Conservation (phyloP, 2,888 invertebrate species). For the Hirtodrosophila trivittata region DNA sequence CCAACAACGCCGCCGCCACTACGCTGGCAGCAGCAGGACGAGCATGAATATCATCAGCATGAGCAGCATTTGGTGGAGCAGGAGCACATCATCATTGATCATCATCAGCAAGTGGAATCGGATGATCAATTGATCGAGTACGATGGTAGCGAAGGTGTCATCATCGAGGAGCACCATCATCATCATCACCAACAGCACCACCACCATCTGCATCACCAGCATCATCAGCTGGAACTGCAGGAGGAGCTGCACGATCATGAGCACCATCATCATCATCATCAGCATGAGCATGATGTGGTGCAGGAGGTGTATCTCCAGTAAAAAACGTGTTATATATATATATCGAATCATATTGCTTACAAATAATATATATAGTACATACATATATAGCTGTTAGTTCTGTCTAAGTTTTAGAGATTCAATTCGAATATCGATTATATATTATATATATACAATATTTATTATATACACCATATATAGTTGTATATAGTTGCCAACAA, state of each 20-base stretch:
- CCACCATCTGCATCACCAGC: conserved; percentile 40
- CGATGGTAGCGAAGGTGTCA: conserved; percentile 69
- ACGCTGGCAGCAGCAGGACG: conserved; percentile 69
- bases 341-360: conserved; percentile 9
- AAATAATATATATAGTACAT: conserved; percentile 16
- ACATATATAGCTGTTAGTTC: too few relatives aligned
- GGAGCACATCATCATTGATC: conserved; percentile 70
- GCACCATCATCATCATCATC: conserved; percentile 74
- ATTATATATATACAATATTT: background rate
- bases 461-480: too few relatives aligned
- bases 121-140: conserved; percentile 79
- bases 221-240: conserved; percentile 65
- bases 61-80: conserved; percentile 66
- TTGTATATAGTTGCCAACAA: too few relatives aligned
- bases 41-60: conserved; percentile 60
- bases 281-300: conserved; percentile 79
- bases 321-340: conserved; percentile 24
- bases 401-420: conserved; percentile 16
- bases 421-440: background rate
- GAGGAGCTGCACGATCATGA: conserved; percentile 74
- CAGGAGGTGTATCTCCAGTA: conserved; percentile 81
- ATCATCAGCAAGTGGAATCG: conserved; percentile 69
- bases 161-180: conserved; percentile 61
- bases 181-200: conserved; percentile 46
- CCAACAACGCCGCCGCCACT: conserved; percentile 79